Conservation (phyloP, 2,797 vertebrate species). For the Acropternis orthonyx region DNA sequence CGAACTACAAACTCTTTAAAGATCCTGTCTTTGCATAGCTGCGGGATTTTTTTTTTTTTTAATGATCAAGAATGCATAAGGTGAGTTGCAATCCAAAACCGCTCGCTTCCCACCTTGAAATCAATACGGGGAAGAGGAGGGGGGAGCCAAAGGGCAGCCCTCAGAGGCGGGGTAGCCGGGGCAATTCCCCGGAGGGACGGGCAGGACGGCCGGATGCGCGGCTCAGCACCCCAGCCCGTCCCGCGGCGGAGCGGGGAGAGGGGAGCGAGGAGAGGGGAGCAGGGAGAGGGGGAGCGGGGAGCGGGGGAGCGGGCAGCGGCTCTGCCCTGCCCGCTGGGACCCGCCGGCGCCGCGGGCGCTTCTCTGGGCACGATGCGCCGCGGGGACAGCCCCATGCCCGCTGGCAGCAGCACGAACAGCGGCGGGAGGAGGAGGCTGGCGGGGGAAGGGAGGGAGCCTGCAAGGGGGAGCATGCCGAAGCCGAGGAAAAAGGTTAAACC, state of each 20-base stretch:
- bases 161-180: not conserved
- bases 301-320: not conserved
- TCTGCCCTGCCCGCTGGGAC: not conserved
- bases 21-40: slow-evolving; percentile 65
- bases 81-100: slow-evolving; percentile 7
- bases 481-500: not conserved
- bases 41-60: slow-evolving; percentile 40
- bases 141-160: not conserved
- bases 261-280: not conserved
- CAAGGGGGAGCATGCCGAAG: not conserved
- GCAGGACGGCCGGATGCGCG: not conserved
- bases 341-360: not conserved
- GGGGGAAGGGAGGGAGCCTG: not conserved
- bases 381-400: not conserved
- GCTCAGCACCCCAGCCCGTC: not conserved
- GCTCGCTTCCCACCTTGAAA: not conserved
- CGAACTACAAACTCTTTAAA: slow-evolving; percentile 75
- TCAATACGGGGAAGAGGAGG: not conserved
- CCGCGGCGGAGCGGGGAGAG: not conserved
- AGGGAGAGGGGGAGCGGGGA: not conserved
- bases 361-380: not conserved
- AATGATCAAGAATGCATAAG: slow-evolving; percentile 49
- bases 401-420: not conserved
- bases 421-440: not conserved
- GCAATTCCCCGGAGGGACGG: not conserved